Evolutionary conservation across 2,797 vertebrate species (phyloP).

Genomic region (Sus cebifrons): DNA sequence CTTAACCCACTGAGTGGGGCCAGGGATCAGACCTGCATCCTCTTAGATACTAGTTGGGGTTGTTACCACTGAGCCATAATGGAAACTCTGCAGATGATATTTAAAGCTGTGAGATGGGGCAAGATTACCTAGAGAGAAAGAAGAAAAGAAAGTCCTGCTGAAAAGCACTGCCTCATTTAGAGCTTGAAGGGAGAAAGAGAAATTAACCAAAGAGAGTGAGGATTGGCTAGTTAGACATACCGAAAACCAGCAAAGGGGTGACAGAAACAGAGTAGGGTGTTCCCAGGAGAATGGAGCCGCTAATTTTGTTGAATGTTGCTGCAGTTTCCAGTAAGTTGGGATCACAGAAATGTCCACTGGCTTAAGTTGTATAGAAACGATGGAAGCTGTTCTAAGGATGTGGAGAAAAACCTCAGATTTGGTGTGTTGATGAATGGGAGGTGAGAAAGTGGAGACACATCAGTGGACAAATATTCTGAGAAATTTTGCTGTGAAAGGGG

Average conservation of each 20-base stretch:
- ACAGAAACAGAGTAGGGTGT: not conserved
- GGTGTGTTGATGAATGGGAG: not conserved
- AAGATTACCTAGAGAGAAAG: not conserved
- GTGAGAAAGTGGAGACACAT: not conserved
- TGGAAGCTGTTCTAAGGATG: not conserved
- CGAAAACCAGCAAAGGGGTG: not conserved
- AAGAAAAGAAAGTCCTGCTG: not conserved
- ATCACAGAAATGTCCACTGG: not conserved
- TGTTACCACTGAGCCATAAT: no score
- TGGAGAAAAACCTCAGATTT: not conserved
- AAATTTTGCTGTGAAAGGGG: not conserved
- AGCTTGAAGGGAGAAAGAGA: not conserved
- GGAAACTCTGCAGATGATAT: not conserved
- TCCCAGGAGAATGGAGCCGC: not conserved
- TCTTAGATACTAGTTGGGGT: no score
- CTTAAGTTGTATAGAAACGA: not conserved
- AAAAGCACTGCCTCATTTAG: not conserved
- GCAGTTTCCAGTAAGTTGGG: not conserved
- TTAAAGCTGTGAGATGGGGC: not conserved
- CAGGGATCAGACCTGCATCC: no score
- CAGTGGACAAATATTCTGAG: conserved; percentile 2
- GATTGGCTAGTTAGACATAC: not conserved
- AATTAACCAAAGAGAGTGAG: not conserved
- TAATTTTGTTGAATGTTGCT: not conserved
- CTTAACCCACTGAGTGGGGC: no score